Percentiles rank a stretch among this genome's conserved stretches.
phyloP scores from a whole-genome alignment of 1,140 invertebrate species.

The Drosophila sucinea region DNA sequence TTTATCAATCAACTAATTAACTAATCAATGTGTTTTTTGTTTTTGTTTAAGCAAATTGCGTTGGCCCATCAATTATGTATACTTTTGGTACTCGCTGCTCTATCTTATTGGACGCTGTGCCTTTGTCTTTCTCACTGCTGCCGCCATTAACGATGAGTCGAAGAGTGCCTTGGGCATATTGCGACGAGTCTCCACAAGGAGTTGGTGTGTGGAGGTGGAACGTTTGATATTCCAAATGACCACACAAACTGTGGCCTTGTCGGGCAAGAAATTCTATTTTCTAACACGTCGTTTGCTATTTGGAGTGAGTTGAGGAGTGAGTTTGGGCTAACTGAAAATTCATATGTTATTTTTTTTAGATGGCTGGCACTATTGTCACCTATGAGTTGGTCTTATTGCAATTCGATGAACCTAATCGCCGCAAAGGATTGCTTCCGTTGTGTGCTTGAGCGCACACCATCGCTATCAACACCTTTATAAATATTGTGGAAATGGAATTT shows the following conservation, averaged over 20 bases:
- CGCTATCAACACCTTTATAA: not conserved
- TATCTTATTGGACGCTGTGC: slow-evolving; percentile 85
- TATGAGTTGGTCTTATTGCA: slow-evolving; percentile 88
- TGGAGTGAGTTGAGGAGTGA: slow-evolving; percentile 84
- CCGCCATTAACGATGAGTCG: slow-evolving; percentile 86
- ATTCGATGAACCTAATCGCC: slow-evolving; percentile 83
- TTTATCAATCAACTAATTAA: no score
- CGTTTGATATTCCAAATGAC: slow-evolving; percentile 78
- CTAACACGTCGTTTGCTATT: slow-evolving; percentile 86
- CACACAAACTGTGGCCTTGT: slow-evolving; percentile 84
- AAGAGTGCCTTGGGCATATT: slow-evolving; percentile 84
- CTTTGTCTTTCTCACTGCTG: slow-evolving; percentile 85
- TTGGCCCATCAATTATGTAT: slow-evolving; percentile 84
- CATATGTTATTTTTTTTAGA: slow-evolving; percentile 38
- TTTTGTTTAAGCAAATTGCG: slow-evolving; percentile 59
- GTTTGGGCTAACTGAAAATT: not conserved
- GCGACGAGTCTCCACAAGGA: slow-evolving; percentile 84
- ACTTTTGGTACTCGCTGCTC: slow-evolving; percentile 86
- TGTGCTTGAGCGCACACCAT: slow-evolving; percentile 51
- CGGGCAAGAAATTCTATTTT: slow-evolving; percentile 87
- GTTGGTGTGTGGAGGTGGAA: slow-evolving; percentile 85
- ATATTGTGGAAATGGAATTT: no score
- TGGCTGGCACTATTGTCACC: slow-evolving; percentile 87
- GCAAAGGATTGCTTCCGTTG: slow-evolving; percentile 64
- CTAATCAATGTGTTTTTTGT: not conserved